phyloP scores from a whole-genome alignment of 2,113 vertebrate genomes.

The Gadus macrocephalus region DNA sequence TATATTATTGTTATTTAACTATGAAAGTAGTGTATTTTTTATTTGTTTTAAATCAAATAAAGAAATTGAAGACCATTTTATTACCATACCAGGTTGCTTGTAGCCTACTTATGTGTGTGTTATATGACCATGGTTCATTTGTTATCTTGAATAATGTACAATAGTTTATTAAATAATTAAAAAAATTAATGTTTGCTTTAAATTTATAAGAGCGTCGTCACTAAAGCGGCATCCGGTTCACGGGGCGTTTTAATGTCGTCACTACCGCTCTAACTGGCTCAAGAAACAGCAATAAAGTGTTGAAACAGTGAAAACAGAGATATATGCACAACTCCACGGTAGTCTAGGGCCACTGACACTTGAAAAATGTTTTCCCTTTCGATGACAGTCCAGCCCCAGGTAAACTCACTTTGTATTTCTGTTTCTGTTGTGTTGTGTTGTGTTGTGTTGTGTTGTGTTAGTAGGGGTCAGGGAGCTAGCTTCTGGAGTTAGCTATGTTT shows the following conservation, averaged over 20 bases:
- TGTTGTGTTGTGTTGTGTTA: not conserved
- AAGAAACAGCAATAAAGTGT: not conserved
- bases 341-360: not conserved
- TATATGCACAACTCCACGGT: not conserved
- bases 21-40: no score
- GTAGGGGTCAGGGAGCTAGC: not conserved
- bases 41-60: no score
- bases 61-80: no score
- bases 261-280: not conserved
- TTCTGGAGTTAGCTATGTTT: conserved; percentile 18
- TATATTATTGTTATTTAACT: no score
- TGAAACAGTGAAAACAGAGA: conserved; percentile 9
- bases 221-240: not conserved
- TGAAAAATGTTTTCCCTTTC: conserved; percentile 63
- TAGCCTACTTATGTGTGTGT: no score
- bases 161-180: no score
- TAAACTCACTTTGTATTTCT: conserved; percentile 38
- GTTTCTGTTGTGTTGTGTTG: no score
- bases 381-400: conserved; percentile 66
- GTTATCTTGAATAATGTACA: no score
- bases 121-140: no score
- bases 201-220: no score
- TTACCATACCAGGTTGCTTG: no score
- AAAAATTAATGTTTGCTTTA: no score
- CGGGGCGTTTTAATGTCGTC: not conserved